Evolutionary conservation across 2,888 invertebrate species (phyloP), one percentile per base, ranked within the genome.

Genomic region (Ectobius pallidus): DNA sequence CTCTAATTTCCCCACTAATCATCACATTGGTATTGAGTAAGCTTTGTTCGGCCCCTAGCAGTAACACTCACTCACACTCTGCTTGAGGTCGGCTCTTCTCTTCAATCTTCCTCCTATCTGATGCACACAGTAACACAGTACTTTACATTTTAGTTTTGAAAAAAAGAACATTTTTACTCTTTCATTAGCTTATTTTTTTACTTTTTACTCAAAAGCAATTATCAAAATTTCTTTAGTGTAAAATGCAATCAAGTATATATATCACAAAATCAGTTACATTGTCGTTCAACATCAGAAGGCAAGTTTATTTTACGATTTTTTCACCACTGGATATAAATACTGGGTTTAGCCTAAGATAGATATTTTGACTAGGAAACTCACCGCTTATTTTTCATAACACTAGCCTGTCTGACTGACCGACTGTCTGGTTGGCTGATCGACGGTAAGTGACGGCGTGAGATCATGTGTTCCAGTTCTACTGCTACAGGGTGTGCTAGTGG

Each of bases 191-290:
- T 52, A 39, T 39, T 63, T 74, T 69, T 71, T 32, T 70, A 68
- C 65, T 67, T 74, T 74, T 74, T 74, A 74, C 72, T 70, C 73
- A 74, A 76, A 76, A 76, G 75, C 73, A 76, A 75, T 75, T 76
- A 76, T 76, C 75, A 76, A 76, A 76, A 76, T 73, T 75, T 74
- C 68, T 72, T 72, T 74, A 73, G 74, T 76, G 76, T 75, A 76
- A 75, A 76, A 76, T 76, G 75, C 73, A 76, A 76, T 76, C 74
- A 75, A 74, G 75, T 76, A 74, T 75, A 72, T 70, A 65, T 75
- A 75, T 75, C 75, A 75, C 75, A 75, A 75, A 76, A 75, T 76
- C 76, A 74, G 76, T 76, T 75, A 75, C 76, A 72, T 76, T 72
- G 76, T 76, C 76, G 74, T 69, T 74, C 73, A 75, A 72, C 75